These are phyloP conservation scores for Semicossyphus pulcher DNA, from an alignment of 2,113 vertebrate genomes.

Conservation along the genomic window DNA sequence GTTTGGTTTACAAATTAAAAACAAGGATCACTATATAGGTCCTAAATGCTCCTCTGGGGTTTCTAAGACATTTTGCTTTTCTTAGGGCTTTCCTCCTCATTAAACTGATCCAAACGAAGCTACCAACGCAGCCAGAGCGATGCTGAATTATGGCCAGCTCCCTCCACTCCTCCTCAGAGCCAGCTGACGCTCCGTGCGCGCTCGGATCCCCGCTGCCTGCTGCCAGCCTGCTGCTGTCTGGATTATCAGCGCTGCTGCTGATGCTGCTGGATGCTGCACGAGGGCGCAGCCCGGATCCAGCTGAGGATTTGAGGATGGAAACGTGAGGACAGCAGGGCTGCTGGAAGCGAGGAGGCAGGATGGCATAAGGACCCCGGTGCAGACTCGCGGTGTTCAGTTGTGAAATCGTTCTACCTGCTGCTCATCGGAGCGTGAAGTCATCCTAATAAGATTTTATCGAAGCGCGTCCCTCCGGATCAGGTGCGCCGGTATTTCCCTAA, in stretches of 20 bases:
- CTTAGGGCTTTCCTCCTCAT: background rate
- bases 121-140: constrained; percentile 5
- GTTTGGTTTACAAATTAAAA: background rate
- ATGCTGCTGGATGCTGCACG: constrained; percentile 56
- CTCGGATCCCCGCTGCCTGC: constrained; percentile 34
- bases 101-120: background rate
- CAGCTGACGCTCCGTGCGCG: constrained; percentile 46
- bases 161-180: constrained; percentile 18
- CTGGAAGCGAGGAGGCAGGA: background rate
- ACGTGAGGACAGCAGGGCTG: constrained; percentile 31
- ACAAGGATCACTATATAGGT: background rate
- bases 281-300: constrained; percentile 61
- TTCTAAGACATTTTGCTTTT: background rate
- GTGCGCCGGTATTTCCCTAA: constrained; percentile 22
- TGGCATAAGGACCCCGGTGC: constrained; percentile 7
- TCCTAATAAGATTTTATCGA: constrained; percentile 36
- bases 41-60: background rate
- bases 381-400: background rate
- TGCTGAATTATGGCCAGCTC: constrained; percentile 25
- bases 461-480: constrained; percentile 43
- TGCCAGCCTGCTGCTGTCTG: constrained; percentile 47
- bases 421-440: constrained; percentile 22
- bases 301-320: constrained; percentile 52
- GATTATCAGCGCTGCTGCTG: constrained; percentile 45
- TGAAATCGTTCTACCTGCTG: background rate